Percentiles rank a stretch among this genome's conserved stretches.
Evolutionary conservation across 92 coral and sea anemone genomes (phyloP).

Genomic region (Paragorgia papillata): DNA sequence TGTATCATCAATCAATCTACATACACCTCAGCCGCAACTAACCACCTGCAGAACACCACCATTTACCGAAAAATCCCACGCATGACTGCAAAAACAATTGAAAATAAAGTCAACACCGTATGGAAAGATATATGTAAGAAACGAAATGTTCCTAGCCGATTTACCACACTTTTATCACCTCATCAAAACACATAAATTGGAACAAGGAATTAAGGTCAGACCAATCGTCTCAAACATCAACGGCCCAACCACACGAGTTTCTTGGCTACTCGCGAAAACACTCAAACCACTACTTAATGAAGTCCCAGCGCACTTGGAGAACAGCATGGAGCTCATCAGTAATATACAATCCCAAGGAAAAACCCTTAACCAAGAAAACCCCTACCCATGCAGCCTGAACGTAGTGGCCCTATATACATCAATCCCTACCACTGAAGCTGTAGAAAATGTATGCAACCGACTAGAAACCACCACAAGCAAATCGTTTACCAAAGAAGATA

Average conservation of each 20-base stretch:
- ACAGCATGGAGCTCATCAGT: slow-evolving; percentile 48
- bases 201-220: slow-evolving; percentile 50
- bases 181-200: slow-evolving; percentile 56
- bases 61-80: slow-evolving; percentile 48
- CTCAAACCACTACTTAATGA: slow-evolving; percentile 45
- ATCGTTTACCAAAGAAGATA: background rate
- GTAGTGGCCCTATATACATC: slow-evolving; percentile 42
- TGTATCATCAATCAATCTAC: slow-evolving; percentile 34
- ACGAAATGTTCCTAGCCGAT: slow-evolving; percentile 43
- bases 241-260: slow-evolving; percentile 50
- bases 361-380: slow-evolving; percentile 10
- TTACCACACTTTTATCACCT: slow-evolving; percentile 57
- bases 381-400: slow-evolving; percentile 20
- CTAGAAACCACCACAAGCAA: background rate
- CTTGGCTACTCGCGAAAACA: no score
- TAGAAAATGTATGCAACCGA: background rate
- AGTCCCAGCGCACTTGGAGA: slow-evolving; percentile 53
- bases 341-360: slow-evolving; percentile 16
- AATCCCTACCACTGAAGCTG: slow-evolving; percentile 47
- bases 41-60: slow-evolving; percentile 50
- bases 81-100: slow-evolving; percentile 64
- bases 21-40: slow-evolving; percentile 48
- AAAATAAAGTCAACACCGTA: slow-evolving; percentile 54
- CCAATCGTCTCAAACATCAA: slow-evolving; percentile 60
- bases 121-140: slow-evolving; percentile 58